Evolutionary conservation across 2,113 vertebrate genomes (phyloP).

Genomic region (Morphnarchus princeps): DNA sequence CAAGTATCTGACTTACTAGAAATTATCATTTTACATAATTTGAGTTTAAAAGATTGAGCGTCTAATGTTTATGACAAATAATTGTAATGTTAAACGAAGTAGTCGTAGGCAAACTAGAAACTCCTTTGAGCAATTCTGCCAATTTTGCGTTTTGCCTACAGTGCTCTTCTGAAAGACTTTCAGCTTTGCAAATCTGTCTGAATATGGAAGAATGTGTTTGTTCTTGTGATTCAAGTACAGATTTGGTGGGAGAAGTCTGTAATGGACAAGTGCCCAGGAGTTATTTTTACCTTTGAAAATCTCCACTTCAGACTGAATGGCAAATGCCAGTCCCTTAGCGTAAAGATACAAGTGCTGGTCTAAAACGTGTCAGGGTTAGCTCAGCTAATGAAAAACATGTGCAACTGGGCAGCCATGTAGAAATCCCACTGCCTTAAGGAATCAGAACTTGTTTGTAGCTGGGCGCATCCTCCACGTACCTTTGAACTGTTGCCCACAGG

Average conservation of each 20-base stretch:
- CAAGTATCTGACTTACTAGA: background rate
- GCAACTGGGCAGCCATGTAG: background rate
- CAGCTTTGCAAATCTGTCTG: background rate
- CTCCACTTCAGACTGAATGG: background rate
- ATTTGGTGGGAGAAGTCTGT: background rate
- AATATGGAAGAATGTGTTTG: background rate
- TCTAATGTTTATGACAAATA: background rate
- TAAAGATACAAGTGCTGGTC: background rate
- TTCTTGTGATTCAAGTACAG: background rate
- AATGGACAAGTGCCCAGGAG: background rate
- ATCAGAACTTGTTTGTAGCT: background rate
- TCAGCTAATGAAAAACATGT: background rate
- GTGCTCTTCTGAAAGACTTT: background rate
- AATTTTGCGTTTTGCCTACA: background rate
- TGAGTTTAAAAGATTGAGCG: background rate
- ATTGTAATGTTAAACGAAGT: background rate
- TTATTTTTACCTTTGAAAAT: background rate
- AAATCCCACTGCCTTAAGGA: background rate
- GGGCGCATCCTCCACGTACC: fast-evolving
- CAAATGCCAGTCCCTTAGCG: background rate
- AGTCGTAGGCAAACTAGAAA: background rate
- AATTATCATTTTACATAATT: background rate
- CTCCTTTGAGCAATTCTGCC: background rate
- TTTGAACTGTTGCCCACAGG: background rate
- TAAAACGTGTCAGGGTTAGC: background rate